Evolutionary conservation across 1,140 invertebrate species (phyloP), one percentile per base, ranked within the genome.

Genomic region (Pogonus chalceus): DNA sequence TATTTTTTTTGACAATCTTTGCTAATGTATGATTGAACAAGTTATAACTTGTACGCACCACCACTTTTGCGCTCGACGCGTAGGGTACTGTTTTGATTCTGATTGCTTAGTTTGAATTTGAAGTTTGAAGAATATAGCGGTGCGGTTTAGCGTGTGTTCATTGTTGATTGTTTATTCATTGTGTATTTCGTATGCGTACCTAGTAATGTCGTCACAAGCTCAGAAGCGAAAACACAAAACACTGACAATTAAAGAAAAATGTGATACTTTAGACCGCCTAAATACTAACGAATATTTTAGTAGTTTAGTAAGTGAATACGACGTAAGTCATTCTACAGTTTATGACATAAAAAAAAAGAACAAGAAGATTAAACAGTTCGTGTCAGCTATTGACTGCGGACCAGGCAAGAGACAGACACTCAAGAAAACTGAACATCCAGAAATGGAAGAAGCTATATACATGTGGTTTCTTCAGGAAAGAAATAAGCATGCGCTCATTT

Each of bases 181-280:
- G 58, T 59, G 58, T 62, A 62, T 63, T 61, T n/a, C n/a, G n/a
- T n/a, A n/a, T n/a, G n/a, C n/a, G n/a, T n/a, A n/a, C n/a, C n/a
- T n/a, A n/a, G n/a, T n/a, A 64, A 62, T 66, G 62, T 58, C 53
- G 23, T 62, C 62, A 53, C 58, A 63, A 62, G 37, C 31, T 35
- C 31, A n/a, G n/a, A 35, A 35, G 31, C 31, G 7, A n/a, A 35
- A 35, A n/a, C 31, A 35, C 31, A 35, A 35, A 35, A 7, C n/a
- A 35, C 31, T 9, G n/a, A 35, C 31, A 9, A 35, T 35, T 35
- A 35, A 35, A 35, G 31, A 9, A 35, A 35, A 35, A 35, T 9
- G 31, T 35, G 31, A 35, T 7, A 35, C n/a, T 35, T n/a, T 35
- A 9, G 31, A 35, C n/a, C n/a, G 31, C 31, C 31, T 35, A 35